A percentile compares a stretch with the other conserved stretches of the same genome.
Evolutionary conservation across 2,113 vertebrate species (phyloP).

Genomic region (Myocastor coypus): DNA sequence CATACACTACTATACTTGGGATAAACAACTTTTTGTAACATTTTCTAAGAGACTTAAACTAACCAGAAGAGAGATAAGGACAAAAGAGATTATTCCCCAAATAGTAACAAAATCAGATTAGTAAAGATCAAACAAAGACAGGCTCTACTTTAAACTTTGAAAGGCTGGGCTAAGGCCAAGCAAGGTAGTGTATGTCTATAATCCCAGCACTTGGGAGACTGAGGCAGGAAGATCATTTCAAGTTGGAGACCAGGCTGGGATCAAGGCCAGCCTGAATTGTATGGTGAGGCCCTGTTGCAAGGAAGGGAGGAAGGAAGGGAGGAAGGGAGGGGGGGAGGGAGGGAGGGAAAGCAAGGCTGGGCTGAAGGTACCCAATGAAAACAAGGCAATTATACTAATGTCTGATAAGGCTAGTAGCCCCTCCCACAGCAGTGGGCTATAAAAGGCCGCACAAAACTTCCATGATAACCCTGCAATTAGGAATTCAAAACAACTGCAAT

Average conservation of each 20-base stretch:
- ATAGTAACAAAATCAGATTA: slow-evolving; percentile 73
- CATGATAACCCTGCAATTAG: neutral
- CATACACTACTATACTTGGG: neutral
- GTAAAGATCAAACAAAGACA: slow-evolving; percentile 56
- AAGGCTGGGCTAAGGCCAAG: neutral
- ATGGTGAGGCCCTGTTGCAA: no score
- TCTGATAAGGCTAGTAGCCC: neutral
- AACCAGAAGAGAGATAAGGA: slow-evolving; percentile 45
- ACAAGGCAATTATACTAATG: neutral
- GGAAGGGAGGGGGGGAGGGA: no score
- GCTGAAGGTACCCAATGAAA: neutral
- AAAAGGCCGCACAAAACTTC: slow-evolving; percentile 12
- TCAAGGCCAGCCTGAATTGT: no score
- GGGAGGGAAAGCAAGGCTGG: neutral
- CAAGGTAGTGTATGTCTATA: no score
- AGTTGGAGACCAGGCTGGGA: no score
- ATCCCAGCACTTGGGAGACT: no score
- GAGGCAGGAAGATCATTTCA: no score
- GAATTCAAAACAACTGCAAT: slow-evolving; percentile 19
- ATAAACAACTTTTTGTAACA: neutral
- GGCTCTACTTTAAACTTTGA: slow-evolving; percentile 22
- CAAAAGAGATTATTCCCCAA: slow-evolving; percentile 73
- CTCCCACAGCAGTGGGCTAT: neutral
- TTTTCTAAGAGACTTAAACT: slow-evolving; percentile 60
- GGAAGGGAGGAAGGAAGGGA: no score